Base-by-base conservation (phyloP, 2,113 vertebrate species). In the Ailurus styani region DNA sequence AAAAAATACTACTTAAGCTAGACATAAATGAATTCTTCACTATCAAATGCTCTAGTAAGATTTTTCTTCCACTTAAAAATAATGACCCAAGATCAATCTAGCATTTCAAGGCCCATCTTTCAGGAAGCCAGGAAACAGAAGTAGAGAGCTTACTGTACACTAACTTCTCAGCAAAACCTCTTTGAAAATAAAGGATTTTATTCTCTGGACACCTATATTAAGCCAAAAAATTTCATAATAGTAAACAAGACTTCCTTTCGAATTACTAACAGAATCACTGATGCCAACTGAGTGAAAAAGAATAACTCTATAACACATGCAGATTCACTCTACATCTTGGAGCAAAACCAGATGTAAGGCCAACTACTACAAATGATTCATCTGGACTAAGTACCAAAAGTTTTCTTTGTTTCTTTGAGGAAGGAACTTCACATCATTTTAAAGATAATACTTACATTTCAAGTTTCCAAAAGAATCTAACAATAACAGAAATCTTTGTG, bases 161-260 rank as follows among this genome's bases (percentile, higher is more conserved):
- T 66, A 82, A 87, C 82, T 94, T 66, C 55, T 75, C 50, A 45
- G 47, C 25, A 73, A 96, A 94, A 94, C 27, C 66, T 79, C 52
- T 64, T 66, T 96, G 40, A 95, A 96, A 87, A 87, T 52, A 50
- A 20, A 91, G 3, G 2, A 52, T 77, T 94, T 87, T 91, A 81
- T 60, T 90, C 84, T 86, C 85, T 52, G 6, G 68, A 17, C n/a
- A 85, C 7, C 64, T 82, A 92, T 87, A 82, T n/a, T 68, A 90
- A 94, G 62, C 17, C 66, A 91, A 73, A 68, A 68, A 34, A 92
- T 64, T 60, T 83, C 77, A 87, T 4, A 95, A 40, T 4, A 81
- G 34, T 47, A 66, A 73, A 55, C 34, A 72, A 64, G 27, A 55
- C 42, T 82, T 31, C 62, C 52, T 79, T 60, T 29, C 23, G n/a